Conservation (phyloP, 2,797 vertebrate species). For the Chelonia mydas region DNA sequence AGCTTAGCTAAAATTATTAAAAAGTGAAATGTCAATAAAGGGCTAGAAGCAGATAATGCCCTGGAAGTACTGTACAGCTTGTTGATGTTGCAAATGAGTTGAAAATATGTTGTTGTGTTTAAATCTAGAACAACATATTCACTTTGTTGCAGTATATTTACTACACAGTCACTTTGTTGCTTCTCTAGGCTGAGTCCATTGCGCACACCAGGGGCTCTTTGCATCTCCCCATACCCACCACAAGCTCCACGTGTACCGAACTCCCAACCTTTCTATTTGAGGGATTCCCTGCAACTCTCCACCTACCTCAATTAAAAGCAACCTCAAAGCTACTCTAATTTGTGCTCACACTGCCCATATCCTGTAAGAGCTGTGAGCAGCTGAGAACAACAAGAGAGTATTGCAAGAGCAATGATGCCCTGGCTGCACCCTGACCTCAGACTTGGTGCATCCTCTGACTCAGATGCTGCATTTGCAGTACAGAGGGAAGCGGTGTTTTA, state of each 20-base stretch:
- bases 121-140: not conserved
- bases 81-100: not conserved
- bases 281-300: not conserved
- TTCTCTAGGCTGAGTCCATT: not conserved
- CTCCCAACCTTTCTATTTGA: not conserved
- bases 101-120: not conserved
- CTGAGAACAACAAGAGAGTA: not conserved
- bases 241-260: accelerated
- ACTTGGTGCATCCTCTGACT: not conserved
- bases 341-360: not conserved
- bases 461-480: not conserved
- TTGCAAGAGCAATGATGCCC: not conserved
- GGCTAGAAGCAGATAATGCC: not conserved
- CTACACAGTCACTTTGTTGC: not conserved
- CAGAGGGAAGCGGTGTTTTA: not conserved
- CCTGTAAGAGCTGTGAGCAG: not conserved
- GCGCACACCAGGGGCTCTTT: accelerated
- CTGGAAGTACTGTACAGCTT: not conserved
- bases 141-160: not conserved
- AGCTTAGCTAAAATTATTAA: not conserved
- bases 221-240: not conserved
- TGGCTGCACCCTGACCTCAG: not conserved
- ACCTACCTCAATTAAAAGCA: not conserved
- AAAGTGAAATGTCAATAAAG: not conserved
- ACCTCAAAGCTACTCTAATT: not conserved